Evolutionary conservation across 2,113 vertebrate genomes (phyloP), one percentile per base, ranked within the genome.

Genomic region (Hystrix cristata): DNA sequence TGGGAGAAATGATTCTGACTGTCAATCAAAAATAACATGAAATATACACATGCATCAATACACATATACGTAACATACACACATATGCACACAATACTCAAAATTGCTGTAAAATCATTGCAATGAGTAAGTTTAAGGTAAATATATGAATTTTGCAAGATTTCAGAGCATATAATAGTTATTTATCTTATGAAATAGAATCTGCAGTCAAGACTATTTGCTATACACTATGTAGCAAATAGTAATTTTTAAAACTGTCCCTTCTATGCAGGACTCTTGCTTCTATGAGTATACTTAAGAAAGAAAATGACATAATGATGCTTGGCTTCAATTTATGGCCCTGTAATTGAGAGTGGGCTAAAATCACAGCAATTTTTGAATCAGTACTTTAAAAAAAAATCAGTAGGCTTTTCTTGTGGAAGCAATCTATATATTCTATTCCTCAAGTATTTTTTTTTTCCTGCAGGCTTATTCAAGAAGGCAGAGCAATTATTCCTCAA

Each of bases 321-420:
- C 89, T 83, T 79, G 95, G 38, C 67, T 69, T 93, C 91, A 97
- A 91, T 97, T 96, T 76, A 96, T 87, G 95, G 64, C 57, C 91
- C 93, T 97, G n/a, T 98, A 98, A 97, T 96, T 97, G 97, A 98
- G 95, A 98, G 92, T 98, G 98, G 60, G n/a, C 98, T 98, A 97
- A 97, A 98, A 98, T 97, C 85, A 96, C 95, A 97, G 74, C 96
- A 98, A 95, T 98, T 98, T 98, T 93, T 98, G 89, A 98, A 97
- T 98, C 96, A 97, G 96, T 95, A 96, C 90, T 98, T 98, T 97
- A 1, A 60, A 97, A 97, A 97, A 97, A 97, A 97, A 94, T 95
- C 91, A 81, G 71, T 82, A 94, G 13, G 51, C 89, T 97, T 98
- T 97, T 46, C 74, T 80, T 87, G 60, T 95, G 82, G 94, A 98